phyloP scores from a whole-genome alignment of 1,140 invertebrate species.

The Cyclargus thomasi region DNA sequence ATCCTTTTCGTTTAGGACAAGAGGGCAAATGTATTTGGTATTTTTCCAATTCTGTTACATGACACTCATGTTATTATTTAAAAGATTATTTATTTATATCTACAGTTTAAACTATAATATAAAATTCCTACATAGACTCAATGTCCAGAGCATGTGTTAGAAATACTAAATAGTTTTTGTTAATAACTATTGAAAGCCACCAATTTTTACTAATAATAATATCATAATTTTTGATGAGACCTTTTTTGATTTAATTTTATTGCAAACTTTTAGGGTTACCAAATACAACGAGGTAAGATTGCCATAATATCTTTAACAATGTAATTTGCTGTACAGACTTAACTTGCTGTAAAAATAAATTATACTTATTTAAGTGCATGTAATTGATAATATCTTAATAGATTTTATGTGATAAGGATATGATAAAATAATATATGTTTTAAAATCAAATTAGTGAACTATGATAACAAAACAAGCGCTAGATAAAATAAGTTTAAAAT shows the following conservation, averaged over 20 bases:
- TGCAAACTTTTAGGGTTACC: neutral
- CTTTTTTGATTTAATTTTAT: neutral
- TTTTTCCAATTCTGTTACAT: conserved; percentile 24
- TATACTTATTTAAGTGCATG: neutral
- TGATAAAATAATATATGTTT: neutral
- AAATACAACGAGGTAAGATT: neutral
- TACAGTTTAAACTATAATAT: no score
- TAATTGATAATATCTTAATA: no score
- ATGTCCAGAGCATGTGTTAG: no score
- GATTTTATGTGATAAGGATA: neutral
- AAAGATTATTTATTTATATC: neutral
- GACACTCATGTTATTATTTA: conserved; percentile 23
- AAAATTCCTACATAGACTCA: no score
- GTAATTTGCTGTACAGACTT: neutral
- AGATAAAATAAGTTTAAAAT: neutral
- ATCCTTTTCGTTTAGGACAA: conserved; percentile 5
- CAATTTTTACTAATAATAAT: no score
- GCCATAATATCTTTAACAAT: neutral
- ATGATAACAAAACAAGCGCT: no score
- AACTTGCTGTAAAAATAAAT: neutral
- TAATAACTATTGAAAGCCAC: no score
- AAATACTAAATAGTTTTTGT: neutral
- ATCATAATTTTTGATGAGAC: no score
- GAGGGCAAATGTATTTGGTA: conserved; percentile 12
- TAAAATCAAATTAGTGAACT: no score